Base-by-base conservation (phyloP, 1,140 invertebrate genomes). In the Pygmarrhopalites habei region DNA sequence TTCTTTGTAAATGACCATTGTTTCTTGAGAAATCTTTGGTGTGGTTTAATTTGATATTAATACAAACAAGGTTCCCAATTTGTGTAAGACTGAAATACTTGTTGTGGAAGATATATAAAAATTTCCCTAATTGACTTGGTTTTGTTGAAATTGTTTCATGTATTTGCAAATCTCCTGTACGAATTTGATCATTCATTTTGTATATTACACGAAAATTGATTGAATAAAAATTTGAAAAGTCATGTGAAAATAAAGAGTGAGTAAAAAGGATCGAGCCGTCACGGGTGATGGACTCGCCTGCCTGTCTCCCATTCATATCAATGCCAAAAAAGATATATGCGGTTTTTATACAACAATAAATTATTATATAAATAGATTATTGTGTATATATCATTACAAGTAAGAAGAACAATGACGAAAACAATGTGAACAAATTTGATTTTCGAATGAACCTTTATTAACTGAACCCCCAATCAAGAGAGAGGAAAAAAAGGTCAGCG, bases 1-100 rank as follows among this genome's bases (percentile, higher is more conserved):
- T 28, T 55, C 51, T 55, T 32, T 55, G 51, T 55, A 55, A 55
- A 55, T 55, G 51, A 55, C 51, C 51, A 55, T 55, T 55, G 51
- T 55, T 49, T 7, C 23, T 49, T 49, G 35, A 39, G 35, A 39
- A 39, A 39, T 39, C 10, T 39, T 17, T 39, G 17, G 10, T n/a
- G n/a, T n/a, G n/a, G n/a, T n/a, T n/a, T n/a, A n/a, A n/a, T n/a
- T n/a, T n/a, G n/a, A n/a, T n/a, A n/a, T n/a, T n/a, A n/a, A n/a
- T n/a, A n/a, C n/a, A n/a, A n/a, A n/a, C n/a, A n/a, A n/a, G n/a
- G n/a, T n/a, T n/a, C n/a, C n/a, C n/a, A n/a, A n/a, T n/a, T n/a
- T n/a, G n/a, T n/a, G n/a, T n/a, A n/a, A n/a, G n/a, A n/a, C n/a
- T n/a, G n/a, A n/a, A n/a, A n/a, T n/a, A n/a, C n/a, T n/a, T n/a